A percentile compares a stretch with the other conserved stretches of the same genome.
Evolutionary conservation across 2,113 vertebrate genomes (phyloP).

Genomic region (Bubalus kerabau): DNA sequence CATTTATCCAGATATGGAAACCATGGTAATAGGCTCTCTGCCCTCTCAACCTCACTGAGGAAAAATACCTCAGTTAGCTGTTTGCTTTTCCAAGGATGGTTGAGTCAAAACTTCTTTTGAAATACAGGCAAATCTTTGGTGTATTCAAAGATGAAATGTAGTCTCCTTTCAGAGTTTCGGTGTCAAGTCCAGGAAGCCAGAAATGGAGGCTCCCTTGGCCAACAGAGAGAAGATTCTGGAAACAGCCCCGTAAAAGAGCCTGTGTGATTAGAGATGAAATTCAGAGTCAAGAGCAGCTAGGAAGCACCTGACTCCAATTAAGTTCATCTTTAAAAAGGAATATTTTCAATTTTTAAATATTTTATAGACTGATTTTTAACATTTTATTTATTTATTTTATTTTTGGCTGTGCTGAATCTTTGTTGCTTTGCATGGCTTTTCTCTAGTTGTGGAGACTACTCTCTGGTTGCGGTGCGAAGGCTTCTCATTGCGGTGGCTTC

Average conservation of each 20-base stretch:
- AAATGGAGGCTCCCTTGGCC: not conserved
- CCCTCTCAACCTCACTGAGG: not conserved
- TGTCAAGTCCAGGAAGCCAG: not conserved
- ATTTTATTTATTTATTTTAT: not conserved
- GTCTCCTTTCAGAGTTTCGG: not conserved
- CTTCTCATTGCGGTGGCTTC: not conserved
- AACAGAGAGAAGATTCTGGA: not conserved
- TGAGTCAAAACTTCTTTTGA: not conserved
- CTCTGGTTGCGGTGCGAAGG: fast-evolving
- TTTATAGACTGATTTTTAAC: not conserved
- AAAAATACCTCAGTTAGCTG: not conserved
- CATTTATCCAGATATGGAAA: not conserved
- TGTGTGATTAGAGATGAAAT: not conserved
- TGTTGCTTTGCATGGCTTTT: not conserved
- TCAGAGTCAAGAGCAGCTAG: not conserved
- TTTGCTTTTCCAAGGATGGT: not conserved
- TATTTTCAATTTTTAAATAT: not conserved
- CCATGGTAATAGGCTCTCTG: not conserved
- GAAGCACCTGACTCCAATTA: not conserved
- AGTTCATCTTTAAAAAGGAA: not conserved
- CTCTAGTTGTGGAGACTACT: not conserved
- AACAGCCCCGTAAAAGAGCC: not conserved
- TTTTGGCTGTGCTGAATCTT: not conserved
- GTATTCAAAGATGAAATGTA: not conserved
- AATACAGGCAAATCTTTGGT: not conserved